Evolutionary conservation across 2,888 invertebrate genomes (phyloP).

Genomic region (Drosophila cyrtoloma): DNA sequence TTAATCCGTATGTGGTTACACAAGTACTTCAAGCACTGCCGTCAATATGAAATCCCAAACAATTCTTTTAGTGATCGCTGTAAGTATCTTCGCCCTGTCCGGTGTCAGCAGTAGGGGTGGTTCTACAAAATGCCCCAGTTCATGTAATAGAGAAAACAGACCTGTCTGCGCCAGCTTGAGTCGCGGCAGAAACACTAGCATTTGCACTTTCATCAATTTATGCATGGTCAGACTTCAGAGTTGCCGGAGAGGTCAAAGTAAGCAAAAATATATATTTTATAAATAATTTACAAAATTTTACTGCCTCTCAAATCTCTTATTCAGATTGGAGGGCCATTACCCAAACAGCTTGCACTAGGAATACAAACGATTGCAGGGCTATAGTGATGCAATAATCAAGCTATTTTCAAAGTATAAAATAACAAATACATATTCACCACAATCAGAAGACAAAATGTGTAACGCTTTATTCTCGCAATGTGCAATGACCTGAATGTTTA

Average conservation of each 20-base stretch:
- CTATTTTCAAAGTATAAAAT: background rate
- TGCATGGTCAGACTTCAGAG: background rate
- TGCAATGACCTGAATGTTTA: background rate
- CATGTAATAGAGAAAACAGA: background rate
- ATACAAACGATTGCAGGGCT: constrained; percentile 1
- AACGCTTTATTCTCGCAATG: constrained; percentile 32
- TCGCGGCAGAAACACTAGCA: background rate
- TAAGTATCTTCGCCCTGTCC: constrained; percentile 1
- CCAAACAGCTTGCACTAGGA: background rate
- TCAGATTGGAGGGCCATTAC: constrained; percentile 17
- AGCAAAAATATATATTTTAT: background rate
- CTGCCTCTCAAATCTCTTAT: background rate
- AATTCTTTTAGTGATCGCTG: constrained; percentile 2
- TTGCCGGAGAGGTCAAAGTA: background rate
- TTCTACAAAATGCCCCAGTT: background rate
- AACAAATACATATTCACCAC: background rate
- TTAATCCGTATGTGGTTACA: background rate
- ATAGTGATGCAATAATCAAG: too few species aligned
- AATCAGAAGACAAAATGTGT: constrained; percentile 32
- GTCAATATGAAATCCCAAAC: constrained; percentile 29
- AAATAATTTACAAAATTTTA: background rate
- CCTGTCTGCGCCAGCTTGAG: constrained; percentile 40
- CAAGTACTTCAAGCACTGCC: background rate
- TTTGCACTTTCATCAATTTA: background rate
- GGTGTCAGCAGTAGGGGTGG: too few species aligned